These are phyloP conservation scores for Origma solitaria DNA, from an alignment of 2,113 vertebrate genomes.

Conservation along the genomic window DNA sequence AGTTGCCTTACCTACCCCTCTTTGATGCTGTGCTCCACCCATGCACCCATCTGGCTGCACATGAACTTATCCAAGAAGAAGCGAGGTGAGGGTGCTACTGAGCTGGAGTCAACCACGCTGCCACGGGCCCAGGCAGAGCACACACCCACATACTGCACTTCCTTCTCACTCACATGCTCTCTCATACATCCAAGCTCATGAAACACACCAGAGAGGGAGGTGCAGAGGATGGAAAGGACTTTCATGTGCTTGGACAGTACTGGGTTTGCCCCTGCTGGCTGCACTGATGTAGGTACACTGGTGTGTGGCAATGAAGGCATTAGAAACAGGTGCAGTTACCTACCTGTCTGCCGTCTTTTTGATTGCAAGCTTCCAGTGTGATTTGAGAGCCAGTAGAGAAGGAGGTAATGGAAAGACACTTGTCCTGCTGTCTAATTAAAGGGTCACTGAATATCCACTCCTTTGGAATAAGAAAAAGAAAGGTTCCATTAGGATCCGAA, in stretches of 20 bases:
- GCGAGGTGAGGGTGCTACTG: accelerated
- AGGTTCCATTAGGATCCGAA: background rate
- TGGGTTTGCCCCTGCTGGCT: background rate
- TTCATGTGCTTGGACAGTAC: background rate
- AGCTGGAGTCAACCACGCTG: background rate
- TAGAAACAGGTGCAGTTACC: slow-evolving; percentile 57
- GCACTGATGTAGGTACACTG: background rate
- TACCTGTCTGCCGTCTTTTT: slow-evolving; percentile 92
- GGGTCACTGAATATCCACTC: slow-evolving; percentile 91
- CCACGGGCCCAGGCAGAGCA: background rate
- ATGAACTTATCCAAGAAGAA: background rate
- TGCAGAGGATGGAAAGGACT: background rate
- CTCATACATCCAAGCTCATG: background rate
- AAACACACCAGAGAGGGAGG: background rate
- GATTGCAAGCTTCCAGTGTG: slow-evolving; percentile 85
- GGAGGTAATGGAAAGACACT: slow-evolving; percentile 86
- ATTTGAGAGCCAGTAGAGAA: slow-evolving; percentile 86
- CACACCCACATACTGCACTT: background rate
- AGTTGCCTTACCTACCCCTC: background rate
- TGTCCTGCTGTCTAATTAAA: slow-evolving; percentile 89
- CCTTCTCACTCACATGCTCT: background rate
- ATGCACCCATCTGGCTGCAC: background rate
- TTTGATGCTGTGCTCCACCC: background rate
- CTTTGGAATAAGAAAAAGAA: slow-evolving; percentile 65
- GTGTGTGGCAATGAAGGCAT: background rate